Base-by-base conservation (phyloP, 2,888 invertebrate genomes). In the Chaetogeoica ovagalla region DNA sequence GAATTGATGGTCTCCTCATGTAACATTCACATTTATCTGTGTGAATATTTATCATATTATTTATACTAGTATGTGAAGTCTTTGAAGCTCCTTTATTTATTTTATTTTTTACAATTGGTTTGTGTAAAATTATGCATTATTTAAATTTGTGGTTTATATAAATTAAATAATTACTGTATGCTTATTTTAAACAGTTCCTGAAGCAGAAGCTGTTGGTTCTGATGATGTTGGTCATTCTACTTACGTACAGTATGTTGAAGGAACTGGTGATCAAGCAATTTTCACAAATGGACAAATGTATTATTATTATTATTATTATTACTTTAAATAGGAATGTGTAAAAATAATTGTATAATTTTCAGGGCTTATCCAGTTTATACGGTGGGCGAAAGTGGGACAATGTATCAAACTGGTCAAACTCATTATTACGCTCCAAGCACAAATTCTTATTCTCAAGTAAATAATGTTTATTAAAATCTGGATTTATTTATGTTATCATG, bases 321-420 rank as follows among this genome's bases (percentile, higher is more conserved):
- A 30, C 4, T n/a, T 62, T n/a, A 15, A 48, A 39, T 17, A 23
- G 5, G 3, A 19, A 55, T 55, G 5, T 48, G 19, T 55, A 37
- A 15, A 52, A 15, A 13, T 48, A 62, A 59, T 15, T 60, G 55
- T 71, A n/a, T 37, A 43, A 70, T 81, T 84, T 85, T 71, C 83
- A 91, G 91, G 91, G 90, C 91, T 85, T 91, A 91, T 88, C 93
- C 93, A 82, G 92, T 93, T 75, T 93, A 93, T 85, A 91, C 92
- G 69, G 92, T 93, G 82, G 92, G 91, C 19, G 86, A 88, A 83
- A 85, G 85, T 37, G 88, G 89, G 81, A 88, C 90, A 84, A 90
- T 88, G 87, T 91, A 88, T 86, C 90, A 89, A 85, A 92, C 91
- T 84, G 79, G 79, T 63, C 90, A 82, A 82, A 81, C 89, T 85